Evolutionary conservation across 2,113 vertebrate species (phyloP).

Genomic region (Alces alces): DNA sequence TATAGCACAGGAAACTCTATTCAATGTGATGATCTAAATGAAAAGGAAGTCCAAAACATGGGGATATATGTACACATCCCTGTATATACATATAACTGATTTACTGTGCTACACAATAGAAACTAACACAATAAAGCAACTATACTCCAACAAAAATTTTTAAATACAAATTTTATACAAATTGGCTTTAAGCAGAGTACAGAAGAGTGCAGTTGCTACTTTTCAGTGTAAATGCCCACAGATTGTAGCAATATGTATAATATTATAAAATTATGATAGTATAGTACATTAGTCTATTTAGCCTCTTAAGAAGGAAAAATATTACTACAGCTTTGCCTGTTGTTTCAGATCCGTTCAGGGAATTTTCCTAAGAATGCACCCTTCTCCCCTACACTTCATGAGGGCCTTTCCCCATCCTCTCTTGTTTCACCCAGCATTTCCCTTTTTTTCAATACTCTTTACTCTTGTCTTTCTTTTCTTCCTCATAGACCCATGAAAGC

Average conservation of each 20-base stretch:
- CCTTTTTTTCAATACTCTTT: not conserved
- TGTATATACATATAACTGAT: not conserved
- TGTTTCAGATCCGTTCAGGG: not conserved
- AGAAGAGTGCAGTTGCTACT: not conserved
- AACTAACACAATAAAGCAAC: not conserved
- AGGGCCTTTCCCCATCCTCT: not conserved
- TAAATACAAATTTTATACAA: not conserved
- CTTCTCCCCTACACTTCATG: not conserved
- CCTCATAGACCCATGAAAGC: not conserved
- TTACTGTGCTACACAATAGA: not conserved
- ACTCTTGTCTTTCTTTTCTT: not conserved
- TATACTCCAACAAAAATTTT: not conserved
- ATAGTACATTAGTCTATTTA: not conserved
- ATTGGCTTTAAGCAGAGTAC: not conserved
- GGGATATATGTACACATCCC: not conserved
- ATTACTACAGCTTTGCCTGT: not conserved
- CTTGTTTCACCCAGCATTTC: not conserved
- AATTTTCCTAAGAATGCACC: not conserved
- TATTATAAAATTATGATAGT: constrained; percentile 6
- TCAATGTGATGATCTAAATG: not conserved
- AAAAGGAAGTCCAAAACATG: not conserved
- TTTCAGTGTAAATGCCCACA: not conserved
- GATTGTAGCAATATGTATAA: not conserved
- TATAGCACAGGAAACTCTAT: not conserved
- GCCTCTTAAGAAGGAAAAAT: not conserved